Evolutionary conservation across 2,888 invertebrate species (phyloP).

Genomic region (Chrysolina americana): DNA sequence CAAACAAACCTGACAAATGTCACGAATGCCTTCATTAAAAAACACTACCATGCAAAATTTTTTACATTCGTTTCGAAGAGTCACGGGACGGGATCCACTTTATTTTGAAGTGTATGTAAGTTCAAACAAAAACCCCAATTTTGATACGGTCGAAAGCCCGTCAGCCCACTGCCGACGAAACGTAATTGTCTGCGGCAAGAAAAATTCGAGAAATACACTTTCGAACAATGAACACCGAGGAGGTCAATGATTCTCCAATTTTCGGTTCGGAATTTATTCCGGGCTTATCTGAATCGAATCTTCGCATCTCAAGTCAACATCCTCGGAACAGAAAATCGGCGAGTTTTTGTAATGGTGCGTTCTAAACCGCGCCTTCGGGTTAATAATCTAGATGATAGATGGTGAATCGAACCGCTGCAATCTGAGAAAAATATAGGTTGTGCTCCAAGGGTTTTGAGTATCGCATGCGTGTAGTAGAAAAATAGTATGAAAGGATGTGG

Average conservation of each 20-base stretch:
- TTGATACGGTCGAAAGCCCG: constrained; percentile 32
- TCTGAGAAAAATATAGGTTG: no score
- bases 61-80: not conserved
- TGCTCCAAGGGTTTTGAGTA: no score
- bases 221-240: constrained; percentile 35
- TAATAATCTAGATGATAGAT: not conserved
- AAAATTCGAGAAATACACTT: constrained; percentile 32
- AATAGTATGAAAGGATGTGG: no score
- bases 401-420: not conserved
- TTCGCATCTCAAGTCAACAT: constrained; percentile 18
- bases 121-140: constrained; percentile 9
- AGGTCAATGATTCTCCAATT: constrained; percentile 38
- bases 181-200: constrained; percentile 37
- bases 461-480: no score
- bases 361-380: constrained; percentile 11
- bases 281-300: constrained; percentile 12
- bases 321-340: constrained; percentile 13
- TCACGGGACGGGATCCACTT: not conserved
- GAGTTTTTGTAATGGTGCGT: constrained; percentile 7
- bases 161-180: constrained; percentile 34
- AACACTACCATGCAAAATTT: not conserved
- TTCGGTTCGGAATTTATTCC: constrained; percentile 32
- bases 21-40: not conserved
- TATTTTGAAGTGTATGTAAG: not conserved
- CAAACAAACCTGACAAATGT: not conserved